phyloP scores from a whole-genome alignment of 2,888 invertebrate species.

The Eugnorisma glareosa region DNA sequence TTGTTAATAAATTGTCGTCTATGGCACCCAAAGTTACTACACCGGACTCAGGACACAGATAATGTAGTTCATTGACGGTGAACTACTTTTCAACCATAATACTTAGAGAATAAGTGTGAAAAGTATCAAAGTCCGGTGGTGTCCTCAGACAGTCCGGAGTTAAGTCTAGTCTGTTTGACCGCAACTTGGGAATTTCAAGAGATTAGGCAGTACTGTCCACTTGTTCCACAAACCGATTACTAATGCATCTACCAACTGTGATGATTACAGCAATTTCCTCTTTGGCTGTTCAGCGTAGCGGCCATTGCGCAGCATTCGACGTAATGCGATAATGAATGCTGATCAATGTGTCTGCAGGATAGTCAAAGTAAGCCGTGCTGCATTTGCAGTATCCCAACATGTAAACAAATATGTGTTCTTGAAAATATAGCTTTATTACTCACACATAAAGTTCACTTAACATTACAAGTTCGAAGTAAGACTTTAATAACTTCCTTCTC shows the following conservation, averaged over 20 bases:
- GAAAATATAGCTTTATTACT: not conserved
- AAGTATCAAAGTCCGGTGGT: not conserved
- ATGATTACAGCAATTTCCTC: constrained; percentile 43
- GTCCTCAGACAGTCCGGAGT: not conserved
- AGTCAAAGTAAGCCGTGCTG: constrained; percentile 7
- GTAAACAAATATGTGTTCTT: not conserved
- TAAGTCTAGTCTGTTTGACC: not conserved
- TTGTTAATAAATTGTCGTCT: not conserved
- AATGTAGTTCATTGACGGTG: not conserved
- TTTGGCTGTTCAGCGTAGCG: constrained; percentile 26
- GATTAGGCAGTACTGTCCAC: not conserved
- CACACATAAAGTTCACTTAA: not conserved
- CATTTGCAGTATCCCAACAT: not conserved
- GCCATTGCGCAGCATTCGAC: constrained; percentile 24
- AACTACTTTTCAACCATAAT: too few species aligned
- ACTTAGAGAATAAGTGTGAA: too few species aligned
- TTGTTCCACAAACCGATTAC: constrained; percentile 11
- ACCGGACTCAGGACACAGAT: not conserved
- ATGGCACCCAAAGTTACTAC: not conserved
- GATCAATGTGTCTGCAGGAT: constrained; percentile 12
- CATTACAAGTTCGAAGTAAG: not conserved
- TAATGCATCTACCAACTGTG: constrained; percentile 19
- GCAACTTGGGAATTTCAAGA: not conserved
- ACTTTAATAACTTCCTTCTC: too few species aligned
- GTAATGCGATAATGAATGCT: constrained; percentile 41